Percentiles rank a stretch among this genome's conserved stretches.
Conservation (phyloP, 2,888 invertebrate species). For the Caenorhabditis afra region DNA sequence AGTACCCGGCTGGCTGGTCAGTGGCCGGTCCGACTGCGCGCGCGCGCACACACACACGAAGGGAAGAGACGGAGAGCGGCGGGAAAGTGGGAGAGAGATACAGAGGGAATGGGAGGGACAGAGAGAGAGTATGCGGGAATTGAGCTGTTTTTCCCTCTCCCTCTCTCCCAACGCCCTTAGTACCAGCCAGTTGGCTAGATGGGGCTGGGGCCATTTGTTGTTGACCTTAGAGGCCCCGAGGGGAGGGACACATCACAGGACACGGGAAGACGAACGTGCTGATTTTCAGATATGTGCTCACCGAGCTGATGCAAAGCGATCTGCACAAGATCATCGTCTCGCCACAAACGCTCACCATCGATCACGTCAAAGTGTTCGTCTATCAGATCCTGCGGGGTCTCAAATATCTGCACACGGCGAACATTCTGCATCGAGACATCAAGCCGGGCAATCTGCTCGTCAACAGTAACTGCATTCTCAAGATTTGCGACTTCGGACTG, state of each 20-base stretch:
- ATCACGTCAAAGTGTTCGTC: constrained; percentile 99
- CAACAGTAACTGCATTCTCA: constrained; percentile 98
- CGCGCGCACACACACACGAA: constrained; percentile 20
- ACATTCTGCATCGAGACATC: constrained; percentile 97
- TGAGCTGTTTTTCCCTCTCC: background rate
- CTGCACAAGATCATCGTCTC: constrained; percentile 99
- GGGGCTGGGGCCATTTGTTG: constrained; percentile 30
- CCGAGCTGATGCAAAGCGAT: constrained; percentile 99
- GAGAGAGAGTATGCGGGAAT: background rate
- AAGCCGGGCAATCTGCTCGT: constrained; percentile 99
- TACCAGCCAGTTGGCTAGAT: too few species aligned
- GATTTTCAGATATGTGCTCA: constrained; percentile 93
- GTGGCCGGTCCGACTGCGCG: constrained; percentile 20
- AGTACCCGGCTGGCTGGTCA: constrained; percentile 23
- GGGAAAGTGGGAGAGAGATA: background rate
- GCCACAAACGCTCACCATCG: constrained; percentile 97
- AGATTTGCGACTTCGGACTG: constrained; percentile 99
- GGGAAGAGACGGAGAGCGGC: constrained; percentile 20
- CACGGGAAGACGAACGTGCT: background rate
- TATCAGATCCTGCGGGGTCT: constrained; percentile 99
- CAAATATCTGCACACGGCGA: constrained; percentile 98
- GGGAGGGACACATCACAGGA: background rate
- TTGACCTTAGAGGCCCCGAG: constrained; percentile 28
- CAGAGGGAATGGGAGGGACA: background rate
- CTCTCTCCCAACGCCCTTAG: background rate